Evolutionary conservation across 2,113 vertebrate species (phyloP), one percentile per base, ranked within the genome.

Genomic region (Channa maculata): DNA sequence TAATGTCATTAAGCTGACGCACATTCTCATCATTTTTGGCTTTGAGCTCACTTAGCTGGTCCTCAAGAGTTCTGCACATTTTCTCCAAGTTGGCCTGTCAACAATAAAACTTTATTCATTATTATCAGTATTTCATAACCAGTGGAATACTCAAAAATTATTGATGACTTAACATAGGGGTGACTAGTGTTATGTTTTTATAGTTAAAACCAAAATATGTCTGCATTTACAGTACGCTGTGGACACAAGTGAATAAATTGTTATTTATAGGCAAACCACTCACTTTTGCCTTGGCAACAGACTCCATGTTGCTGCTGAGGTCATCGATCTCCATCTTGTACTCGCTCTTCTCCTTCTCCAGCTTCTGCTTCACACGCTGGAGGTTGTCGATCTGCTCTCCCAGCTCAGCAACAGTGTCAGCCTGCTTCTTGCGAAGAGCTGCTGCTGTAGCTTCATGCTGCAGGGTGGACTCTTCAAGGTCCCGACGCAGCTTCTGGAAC

Each of bases 41-140:
- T 80, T 95, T 97, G 4, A 94, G 70, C 36, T 97, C 96, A 82
- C 93, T 95, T 41, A 96, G 52, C 33, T 98, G 96, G 58, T 97
- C 96, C 75, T 97, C 96, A 6, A 97, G 84, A 0, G 95, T 89
- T 5, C 94, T 94, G 34, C 95, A 95, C 91, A 96, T 94, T 91
- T 97, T 97, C 62, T 97, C 96, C 66, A 96, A 86, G 50, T 95
- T 96, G 63, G 93, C 92, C 96, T 97, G 5, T 57, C 1, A 45
- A 24, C 2, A 58, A 46, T 1, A 14, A 15, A 10, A 1, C 53
- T 50, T 5, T 41, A 41, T 41, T 1, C 6, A 7, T 24, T 51
- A 46, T 9, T 24, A 24, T 24, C 24, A 24, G 24, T 24, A 24
- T 24, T 24, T 24, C 24, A 24, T 24, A 24, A 24, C 24, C 24